Evolutionary conservation across 2,113 vertebrate genomes (phyloP), one percentile per base, ranked within the genome.

Genomic region (Albula glossodonta): DNA sequence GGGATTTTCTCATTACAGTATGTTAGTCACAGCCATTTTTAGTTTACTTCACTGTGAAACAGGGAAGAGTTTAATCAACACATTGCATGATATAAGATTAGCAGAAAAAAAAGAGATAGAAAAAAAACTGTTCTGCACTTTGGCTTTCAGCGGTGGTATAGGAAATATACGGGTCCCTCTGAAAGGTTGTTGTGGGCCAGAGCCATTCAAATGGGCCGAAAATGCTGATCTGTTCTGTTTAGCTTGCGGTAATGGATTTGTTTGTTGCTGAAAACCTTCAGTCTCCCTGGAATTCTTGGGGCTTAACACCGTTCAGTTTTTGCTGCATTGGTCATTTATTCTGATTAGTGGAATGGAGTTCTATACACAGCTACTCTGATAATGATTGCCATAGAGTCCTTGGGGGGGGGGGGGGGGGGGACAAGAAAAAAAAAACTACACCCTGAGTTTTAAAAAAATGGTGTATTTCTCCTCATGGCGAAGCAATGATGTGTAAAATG

Each of bases 291-390:
- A 93, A 92, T 93, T 93, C 31, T 87, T 77, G 84, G 85, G 87
- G 89, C 91, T 92, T 94, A 93, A 87, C 84, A 89, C 89, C 91
- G 85, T 92, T 95, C 92, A 91, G 91, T 93, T 96, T 96, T 91
- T 94, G 95, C 94, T 95, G 92, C 89, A 87, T 92, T 92, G 91
- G 94, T 91, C 91, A 94, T 95, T 95, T 96, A 93, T 94, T 96
- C 95, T 96, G 95, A 96, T 96, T 95, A 94, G 90, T 88, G 78
- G 91, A 94, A 95, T 94, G 92, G 95, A 95, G 93, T 94, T 91
- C 88, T 94, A 90, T 87, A 90, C 86, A 89, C 74, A 89, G 90
- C 90, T 88, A 80, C 89, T 90, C 89, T 86, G 41, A 77, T 84
- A 94, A 94, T 95, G 95, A 95, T 94, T 94, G 95, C 94, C 92